Evolutionary conservation across 2,888 invertebrate species (phyloP).

Genomic region (Galeopsomyia nigrocyanea): DNA sequence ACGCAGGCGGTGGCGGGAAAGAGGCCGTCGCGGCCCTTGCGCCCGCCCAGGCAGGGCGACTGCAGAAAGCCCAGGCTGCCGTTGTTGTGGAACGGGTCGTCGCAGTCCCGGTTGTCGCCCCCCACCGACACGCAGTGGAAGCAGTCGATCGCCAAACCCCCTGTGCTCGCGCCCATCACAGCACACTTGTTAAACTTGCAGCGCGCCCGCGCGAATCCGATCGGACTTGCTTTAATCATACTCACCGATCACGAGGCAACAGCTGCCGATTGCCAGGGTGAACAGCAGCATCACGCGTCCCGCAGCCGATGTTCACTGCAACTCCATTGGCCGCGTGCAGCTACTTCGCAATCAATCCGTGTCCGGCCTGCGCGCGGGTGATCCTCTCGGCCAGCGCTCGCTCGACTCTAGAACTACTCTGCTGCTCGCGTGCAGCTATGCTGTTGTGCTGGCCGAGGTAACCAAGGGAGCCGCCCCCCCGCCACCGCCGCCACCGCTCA

Average conservation of each 20-base stretch:
- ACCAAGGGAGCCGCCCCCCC: conserved; percentile 52
- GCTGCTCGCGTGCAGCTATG: conserved; percentile 27
- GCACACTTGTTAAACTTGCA: too few species aligned
- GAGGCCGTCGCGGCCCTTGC: conserved; percentile 91
- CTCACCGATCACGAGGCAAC: conserved; percentile 21
- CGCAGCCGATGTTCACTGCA: not conserved
- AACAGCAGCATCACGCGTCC: conserved; percentile 8
- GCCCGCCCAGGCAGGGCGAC: conserved; percentile 93
- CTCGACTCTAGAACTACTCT: too few species aligned
- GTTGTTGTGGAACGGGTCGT: conserved; percentile 97
- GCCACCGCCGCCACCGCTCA: not conserved
- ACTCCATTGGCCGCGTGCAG: too few species aligned
- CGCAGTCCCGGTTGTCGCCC: conserved; percentile 87
- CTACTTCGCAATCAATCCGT: too few species aligned
- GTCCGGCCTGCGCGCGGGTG: too few species aligned
- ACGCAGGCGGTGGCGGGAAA: conserved; percentile 98
- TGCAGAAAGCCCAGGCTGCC: conserved; percentile 86
- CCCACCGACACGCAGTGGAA: conserved; percentile 97
- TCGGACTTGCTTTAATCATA: not conserved
- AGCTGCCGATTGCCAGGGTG: conserved; percentile 5
- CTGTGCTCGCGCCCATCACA: not conserved
- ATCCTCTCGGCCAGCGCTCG: too few species aligned
- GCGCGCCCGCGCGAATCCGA: too few species aligned
- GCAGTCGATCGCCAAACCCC: conserved; percentile 86
- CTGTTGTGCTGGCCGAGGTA: conserved; percentile 54